Conservation (phyloP, 2,113 vertebrate genomes). For the Plotosus lineatus region DNA sequence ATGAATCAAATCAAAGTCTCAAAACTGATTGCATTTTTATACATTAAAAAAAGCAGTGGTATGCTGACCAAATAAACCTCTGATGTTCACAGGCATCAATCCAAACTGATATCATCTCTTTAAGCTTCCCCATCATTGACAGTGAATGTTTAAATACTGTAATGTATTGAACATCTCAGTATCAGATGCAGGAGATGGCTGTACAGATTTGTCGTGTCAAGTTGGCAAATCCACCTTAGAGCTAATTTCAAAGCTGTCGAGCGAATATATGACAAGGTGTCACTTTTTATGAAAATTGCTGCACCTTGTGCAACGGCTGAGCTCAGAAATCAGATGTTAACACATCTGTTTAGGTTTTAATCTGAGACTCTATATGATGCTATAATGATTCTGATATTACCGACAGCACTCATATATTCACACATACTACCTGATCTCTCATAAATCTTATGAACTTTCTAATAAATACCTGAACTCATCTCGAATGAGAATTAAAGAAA, state of each 20-base stretch:
- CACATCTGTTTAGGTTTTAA: slow-evolving; percentile 1
- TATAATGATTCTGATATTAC: neutral
- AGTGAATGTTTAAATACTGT: neutral
- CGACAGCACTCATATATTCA: neutral
- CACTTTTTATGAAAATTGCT: neutral
- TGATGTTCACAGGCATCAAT: neutral
- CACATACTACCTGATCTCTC: neutral
- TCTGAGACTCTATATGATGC: neutral
- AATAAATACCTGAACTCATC: neutral
- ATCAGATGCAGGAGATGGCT: neutral
- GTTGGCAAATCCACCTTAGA: neutral
- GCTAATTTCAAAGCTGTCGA: neutral
- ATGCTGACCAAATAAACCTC: neutral
- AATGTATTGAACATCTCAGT: neutral
- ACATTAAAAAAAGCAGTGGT: neutral
- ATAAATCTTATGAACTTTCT: slow-evolving; percentile 8
- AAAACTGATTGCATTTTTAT: slow-evolving; percentile 5
- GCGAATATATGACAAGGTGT: neutral
- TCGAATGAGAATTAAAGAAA: slow-evolving; percentile 1
- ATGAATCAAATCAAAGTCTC: slow-evolving; percentile 12
- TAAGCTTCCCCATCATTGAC: slow-evolving; percentile 13
- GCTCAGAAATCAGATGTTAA: neutral
- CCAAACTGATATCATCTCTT: slow-evolving; percentile 19
- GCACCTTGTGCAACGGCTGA: neutral
- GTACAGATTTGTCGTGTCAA: slow-evolving; percentile 9